These are phyloP conservation scores for Panurus biarmicus DNA, from an alignment of 2,113 vertebrate genomes.

Conservation along the genomic window DNA sequence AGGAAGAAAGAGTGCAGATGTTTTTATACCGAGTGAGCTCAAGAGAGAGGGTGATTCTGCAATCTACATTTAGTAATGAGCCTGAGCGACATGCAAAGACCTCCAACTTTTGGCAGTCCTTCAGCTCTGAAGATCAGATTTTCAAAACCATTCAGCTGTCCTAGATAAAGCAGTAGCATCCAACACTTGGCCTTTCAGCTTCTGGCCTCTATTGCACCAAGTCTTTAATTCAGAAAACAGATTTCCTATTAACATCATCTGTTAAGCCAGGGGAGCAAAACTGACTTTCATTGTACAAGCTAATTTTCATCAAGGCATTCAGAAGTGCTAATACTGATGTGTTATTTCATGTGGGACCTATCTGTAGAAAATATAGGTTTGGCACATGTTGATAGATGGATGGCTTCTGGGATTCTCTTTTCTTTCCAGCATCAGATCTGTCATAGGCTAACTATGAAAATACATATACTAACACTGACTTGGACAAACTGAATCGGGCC, in stretches of 20 bases:
- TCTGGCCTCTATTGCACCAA: not conserved
- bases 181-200: not conserved
- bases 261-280: not conserved
- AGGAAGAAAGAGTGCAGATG: not conserved
- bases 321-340: not conserved
- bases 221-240: not conserved
- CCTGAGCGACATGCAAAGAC: not conserved
- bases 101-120: not conserved
- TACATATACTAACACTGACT: not conserved
- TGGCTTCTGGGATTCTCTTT: not conserved
- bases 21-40: not conserved
- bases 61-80: not conserved
- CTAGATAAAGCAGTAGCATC: not conserved
- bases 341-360: not conserved
- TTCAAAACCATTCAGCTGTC: not conserved
- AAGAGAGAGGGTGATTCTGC: not conserved
- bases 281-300: not conserved
- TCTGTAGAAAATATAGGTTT: not conserved
- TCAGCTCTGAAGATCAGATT: not conserved
- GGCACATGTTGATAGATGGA: not conserved
- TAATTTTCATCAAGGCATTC: not conserved
- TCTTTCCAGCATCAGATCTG: not conserved
- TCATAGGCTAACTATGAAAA: not conserved
- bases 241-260: not conserved
- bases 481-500: not conserved